Conservation (phyloP, 2,113 vertebrate species). For the Thamnophis sirtalis region DNA sequence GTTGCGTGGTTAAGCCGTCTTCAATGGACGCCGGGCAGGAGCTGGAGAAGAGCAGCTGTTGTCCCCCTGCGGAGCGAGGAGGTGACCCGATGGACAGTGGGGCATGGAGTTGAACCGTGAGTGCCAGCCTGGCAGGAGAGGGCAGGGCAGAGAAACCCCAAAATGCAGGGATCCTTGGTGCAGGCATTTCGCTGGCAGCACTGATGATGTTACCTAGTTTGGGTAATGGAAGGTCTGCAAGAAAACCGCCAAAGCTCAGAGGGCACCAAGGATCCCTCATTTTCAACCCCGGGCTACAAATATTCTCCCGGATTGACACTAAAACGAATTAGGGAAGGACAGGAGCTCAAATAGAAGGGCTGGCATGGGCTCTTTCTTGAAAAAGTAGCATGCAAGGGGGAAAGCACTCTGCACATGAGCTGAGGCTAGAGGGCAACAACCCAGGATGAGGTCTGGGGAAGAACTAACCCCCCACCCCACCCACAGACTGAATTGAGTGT, state of each 20-base stretch:
- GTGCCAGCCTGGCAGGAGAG: neutral
- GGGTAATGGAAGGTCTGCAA: too few relatives aligned
- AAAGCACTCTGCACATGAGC: neutral
- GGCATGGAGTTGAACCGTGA: constrained; percentile 68
- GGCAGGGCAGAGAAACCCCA: neutral
- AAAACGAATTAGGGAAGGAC: neutral
- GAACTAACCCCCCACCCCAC: too few relatives aligned
- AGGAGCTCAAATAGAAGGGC: neutral
- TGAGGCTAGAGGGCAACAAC: neutral
- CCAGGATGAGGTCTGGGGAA: accelerated
- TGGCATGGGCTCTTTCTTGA: neutral
- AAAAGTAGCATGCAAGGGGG: too few relatives aligned
- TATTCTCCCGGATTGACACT: too few relatives aligned
- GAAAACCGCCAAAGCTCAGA: too few relatives aligned
- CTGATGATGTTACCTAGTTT: too few relatives aligned
- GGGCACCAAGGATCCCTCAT: too few relatives aligned
- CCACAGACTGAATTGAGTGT: neutral
- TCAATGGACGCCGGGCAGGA: constrained; percentile 58
- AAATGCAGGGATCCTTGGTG: neutral
- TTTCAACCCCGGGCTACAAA: too few relatives aligned
- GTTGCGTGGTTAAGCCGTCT: neutral
- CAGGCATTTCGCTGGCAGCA: too few relatives aligned
- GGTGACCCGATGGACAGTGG: constrained; percentile 48
- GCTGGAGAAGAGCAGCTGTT: constrained; percentile 27
- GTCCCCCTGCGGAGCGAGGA: constrained; percentile 50